Evolutionary conservation across 2,888 invertebrate species (phyloP).

Genomic region (Spodoptera littoralis): DNA sequence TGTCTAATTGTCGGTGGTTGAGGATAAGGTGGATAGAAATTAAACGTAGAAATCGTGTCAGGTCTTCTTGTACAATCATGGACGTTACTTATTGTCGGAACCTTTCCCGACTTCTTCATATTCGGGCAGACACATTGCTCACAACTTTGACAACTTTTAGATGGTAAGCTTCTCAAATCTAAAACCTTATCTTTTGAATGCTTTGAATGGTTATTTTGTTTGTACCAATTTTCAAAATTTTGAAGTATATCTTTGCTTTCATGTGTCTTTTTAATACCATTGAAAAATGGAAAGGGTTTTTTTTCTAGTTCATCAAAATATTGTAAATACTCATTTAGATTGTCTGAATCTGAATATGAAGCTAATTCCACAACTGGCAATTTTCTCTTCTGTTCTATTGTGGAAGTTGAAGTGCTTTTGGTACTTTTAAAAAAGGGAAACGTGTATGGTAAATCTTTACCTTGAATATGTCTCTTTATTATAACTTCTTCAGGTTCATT

Average conservation of each 20-base stretch:
- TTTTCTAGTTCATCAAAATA: constrained; percentile 40
- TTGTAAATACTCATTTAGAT: constrained; percentile 29
- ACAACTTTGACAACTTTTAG: constrained; percentile 9
- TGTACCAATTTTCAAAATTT: constrained; percentile 11
- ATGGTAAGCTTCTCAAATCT: constrained; percentile 72
- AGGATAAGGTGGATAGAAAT: constrained; percentile 36
- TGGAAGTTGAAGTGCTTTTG: constrained; percentile 66
- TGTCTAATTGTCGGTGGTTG: constrained; percentile 5
- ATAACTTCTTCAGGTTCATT: constrained; percentile 78
- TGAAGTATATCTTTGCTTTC: constrained; percentile 4
- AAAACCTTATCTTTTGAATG: constrained; percentile 66
- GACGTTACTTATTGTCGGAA: neutral
- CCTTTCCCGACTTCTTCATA: constrained; percentile 9
- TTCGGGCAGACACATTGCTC: constrained; percentile 21
- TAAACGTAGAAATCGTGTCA: constrained; percentile 26
- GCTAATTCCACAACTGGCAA: constrained; percentile 71
- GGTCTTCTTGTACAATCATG: constrained; percentile 31
- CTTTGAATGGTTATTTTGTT: constrained; percentile 43
- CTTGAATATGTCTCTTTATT: constrained; percentile 71
- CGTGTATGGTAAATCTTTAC: constrained; percentile 61
- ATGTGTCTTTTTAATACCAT: constrained; percentile 22
- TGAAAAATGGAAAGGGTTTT: constrained; percentile 11
- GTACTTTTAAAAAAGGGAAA: constrained; percentile 57
- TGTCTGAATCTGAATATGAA: constrained; percentile 48
- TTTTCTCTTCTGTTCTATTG: constrained; percentile 71